phyloP scores from a whole-genome alignment of 2,888 invertebrate species.

The Meiosimyza decipiens region DNA sequence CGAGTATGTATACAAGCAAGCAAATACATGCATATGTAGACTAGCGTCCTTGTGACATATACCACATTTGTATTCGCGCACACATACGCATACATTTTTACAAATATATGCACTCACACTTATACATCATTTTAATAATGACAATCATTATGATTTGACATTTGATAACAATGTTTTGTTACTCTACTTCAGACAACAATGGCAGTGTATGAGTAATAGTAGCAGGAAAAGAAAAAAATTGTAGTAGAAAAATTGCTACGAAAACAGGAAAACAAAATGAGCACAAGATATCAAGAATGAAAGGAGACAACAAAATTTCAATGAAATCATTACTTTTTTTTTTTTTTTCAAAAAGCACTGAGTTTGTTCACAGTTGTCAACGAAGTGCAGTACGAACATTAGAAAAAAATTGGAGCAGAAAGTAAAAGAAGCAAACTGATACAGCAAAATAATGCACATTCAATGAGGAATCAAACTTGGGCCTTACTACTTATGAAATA shows the following conservation, averaged over 20 bases:
- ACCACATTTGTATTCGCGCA: not conserved
- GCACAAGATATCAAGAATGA: not conserved
- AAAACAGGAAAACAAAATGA: not conserved
- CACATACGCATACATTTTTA: not conserved
- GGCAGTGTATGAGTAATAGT: not conserved
- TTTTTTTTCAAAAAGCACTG: not conserved
- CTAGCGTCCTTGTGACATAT: slow-evolving; percentile 14
- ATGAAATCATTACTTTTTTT: slow-evolving; percentile 4
- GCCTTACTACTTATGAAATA: too few relatives aligned
- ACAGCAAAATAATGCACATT: not conserved
- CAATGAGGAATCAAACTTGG: too few relatives aligned
- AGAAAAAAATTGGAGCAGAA: slow-evolving; percentile 21
- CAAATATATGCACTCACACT: not conserved
- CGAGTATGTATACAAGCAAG: too few relatives aligned
- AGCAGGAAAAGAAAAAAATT: slow-evolving; percentile 1
- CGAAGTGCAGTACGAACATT: not conserved
- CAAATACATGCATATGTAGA: slow-evolving; percentile 19
- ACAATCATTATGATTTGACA: slow-evolving; percentile 40
- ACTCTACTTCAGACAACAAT: not conserved
- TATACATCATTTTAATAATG: slow-evolving; percentile 36
- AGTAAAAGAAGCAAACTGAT: not conserved
- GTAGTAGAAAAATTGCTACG: not conserved
- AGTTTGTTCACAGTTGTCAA: not conserved
- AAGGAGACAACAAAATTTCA: not conserved
- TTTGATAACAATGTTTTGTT: slow-evolving; percentile 17